phyloP scores from a whole-genome alignment of 1,140 invertebrate genomes.

The Phymorhynchus buccinoides region DNA sequence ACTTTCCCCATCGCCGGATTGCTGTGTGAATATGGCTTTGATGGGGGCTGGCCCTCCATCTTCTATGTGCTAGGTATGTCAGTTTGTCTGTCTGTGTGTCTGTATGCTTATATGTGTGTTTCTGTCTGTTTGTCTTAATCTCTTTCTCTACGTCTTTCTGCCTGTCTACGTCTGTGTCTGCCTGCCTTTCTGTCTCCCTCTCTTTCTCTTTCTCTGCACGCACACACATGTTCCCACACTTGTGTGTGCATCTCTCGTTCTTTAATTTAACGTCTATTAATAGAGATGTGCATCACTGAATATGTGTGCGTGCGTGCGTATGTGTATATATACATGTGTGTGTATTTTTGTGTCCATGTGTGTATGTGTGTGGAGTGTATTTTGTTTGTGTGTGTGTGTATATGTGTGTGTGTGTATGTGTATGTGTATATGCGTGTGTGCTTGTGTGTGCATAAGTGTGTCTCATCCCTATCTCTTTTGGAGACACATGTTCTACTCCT shows the following conservation, averaged over 20 bases:
- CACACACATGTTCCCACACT: neutral
- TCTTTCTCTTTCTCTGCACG: too few species aligned
- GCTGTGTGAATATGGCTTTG: neutral
- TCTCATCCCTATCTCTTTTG: constrained; percentile 61
- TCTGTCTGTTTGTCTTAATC: neutral
- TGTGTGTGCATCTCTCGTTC: too few species aligned
- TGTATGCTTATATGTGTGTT: neutral
- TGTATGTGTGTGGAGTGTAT: neutral
- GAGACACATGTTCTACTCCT: constrained; percentile 18
- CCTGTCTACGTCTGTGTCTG: too few species aligned
- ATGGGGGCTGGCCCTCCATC: too few species aligned
- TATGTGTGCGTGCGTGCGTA: constrained; percentile 15
- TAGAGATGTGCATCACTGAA: neutral
- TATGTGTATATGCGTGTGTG: constrained; percentile 5
- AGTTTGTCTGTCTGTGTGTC: neutral
- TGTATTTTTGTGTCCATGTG: neutral
- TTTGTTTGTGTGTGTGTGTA: constrained; percentile 8
- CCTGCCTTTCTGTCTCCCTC: too few species aligned
- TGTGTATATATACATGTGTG: neutral
- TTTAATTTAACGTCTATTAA: neutral
- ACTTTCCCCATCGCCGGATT: too few species aligned
- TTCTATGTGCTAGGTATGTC: neutral
- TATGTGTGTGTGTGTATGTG: constrained; percentile 2
- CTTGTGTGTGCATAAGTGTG: neutral
- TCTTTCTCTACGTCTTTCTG: too few species aligned